Base-by-base conservation (phyloP, 2,797 vertebrate genomes). In the Remorina albescens region DNA sequence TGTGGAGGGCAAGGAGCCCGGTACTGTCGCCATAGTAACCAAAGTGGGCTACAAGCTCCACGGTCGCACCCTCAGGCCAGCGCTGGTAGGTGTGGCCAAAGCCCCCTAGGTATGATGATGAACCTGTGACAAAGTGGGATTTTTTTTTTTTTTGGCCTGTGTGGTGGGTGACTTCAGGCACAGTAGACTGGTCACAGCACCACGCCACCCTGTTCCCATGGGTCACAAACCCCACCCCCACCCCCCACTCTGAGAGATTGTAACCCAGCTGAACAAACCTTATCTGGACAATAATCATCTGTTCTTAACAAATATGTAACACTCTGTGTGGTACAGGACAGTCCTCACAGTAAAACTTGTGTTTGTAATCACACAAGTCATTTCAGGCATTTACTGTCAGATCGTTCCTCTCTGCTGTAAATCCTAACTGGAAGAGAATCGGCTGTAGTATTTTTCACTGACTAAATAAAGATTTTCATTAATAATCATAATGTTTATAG, bases 31-130 rank as follows among this genome's bases (percentile, higher is more conserved):
- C 0, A 5, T 97, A 2, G 98, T 99, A 0, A 98, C 95, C 83
- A 99, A 99, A 91, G 95, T 97, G 4, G 97, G 98, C 74, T 99
- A 99, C 80, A 99, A 99, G 93, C 89, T 99, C 71, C 96, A 98
- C 0, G 96, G 96, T 11, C 97, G 97, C 76, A 99, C 97, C 3
- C 94, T 99, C 64, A 93, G 98, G 84, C 98, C 98, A 0, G 98
- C 98, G 0, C 77, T 98, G 37, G 98, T 99, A 67, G 97, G 97
- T 0, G 98, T 99, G 44, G 98, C 95, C 21, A 99, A 99, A 88
- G 96, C 90, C 0, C 87, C 93, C 0, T 98, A 96, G 91, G 71
- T 36, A 53, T 67, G 23, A 51, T 16, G 28, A 12, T n/a, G 11
- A 9, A 39, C 68, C 41, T 55, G n/a, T 21, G 16, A 58, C 50